These are phyloP conservation scores for Syrrhaptes paradoxus DNA, from an alignment of 2,113 vertebrate genomes.

Conservation along the genomic window DNA sequence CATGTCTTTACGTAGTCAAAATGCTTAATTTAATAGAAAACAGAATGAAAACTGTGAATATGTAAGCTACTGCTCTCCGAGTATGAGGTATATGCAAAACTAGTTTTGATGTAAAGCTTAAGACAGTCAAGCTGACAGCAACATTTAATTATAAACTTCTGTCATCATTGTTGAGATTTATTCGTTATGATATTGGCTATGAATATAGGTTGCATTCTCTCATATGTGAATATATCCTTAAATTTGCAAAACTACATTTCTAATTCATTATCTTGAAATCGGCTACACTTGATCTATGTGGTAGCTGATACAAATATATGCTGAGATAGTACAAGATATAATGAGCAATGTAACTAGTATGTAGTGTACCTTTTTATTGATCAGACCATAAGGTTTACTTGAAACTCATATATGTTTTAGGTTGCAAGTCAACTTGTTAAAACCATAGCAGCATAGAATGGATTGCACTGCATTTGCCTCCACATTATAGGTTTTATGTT, in stretches of 20 bases:
- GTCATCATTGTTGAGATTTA: neutral
- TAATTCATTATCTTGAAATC: neutral
- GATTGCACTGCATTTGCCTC: neutral
- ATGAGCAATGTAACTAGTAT: neutral
- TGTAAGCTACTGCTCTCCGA: neutral
- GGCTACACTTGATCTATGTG: neutral
- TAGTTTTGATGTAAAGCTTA: neutral
- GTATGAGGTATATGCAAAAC: neutral
- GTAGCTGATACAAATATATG: neutral
- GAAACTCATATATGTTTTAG: neutral
- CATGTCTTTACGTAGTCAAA: neutral
- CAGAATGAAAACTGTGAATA: neutral
- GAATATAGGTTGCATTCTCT: neutral
- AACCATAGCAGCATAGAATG: neutral
- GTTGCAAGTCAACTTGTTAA: neutral
- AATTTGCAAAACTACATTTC: neutral
- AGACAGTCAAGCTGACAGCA: neutral
- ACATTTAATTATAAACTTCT: neutral
- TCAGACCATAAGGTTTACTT: neutral
- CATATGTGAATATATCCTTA: neutral
- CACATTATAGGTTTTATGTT: neutral
- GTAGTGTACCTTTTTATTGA: neutral
- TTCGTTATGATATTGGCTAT: neutral
- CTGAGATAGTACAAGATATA: neutral
- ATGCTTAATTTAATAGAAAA: neutral